Base-by-base conservation (phyloP, 2,888 invertebrate species). In the Machimus rusticus region DNA sequence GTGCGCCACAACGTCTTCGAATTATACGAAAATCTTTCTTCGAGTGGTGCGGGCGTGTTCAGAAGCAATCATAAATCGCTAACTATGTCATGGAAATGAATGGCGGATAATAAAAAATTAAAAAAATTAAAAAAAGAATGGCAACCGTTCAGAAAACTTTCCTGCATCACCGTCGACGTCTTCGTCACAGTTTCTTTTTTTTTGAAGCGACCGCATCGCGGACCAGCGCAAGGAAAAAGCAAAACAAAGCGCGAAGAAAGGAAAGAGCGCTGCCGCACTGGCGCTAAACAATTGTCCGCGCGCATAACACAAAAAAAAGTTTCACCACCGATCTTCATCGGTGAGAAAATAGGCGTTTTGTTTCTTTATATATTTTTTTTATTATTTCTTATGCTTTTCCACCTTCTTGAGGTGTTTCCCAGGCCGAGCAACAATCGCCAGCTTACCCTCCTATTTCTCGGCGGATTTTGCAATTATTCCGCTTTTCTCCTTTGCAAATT, bases 41-140 rank as follows among this genome's bases (percentile, higher is more conserved):
- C 66, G 28, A 66, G 12, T 66, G 12, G 66, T 28, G 23, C 66
- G 66, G 66, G 66, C 28, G 23, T 66, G 12, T 8, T 66, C 3
- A 66, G 66, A 12, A 66, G 66, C 23, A 66, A 19, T 66, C 66
- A 66, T 66, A 66, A 66, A 66, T 66, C 66, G 66, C 66, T 43
- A 78, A 79, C 51, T 46, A n/a, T 46, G 79, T 31, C 79, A 79
- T 79, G 79, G 51, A 51, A 79, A 79, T 79, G 37, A 37, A 28
- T 31, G 28, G 66, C 2, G 9, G 39, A 3, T 66, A 66, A 66
- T 23, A 66, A 66, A 23, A 57, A 19, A 55, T 5, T 1, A 55
- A 55, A 55, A 55, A 6, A 39, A 39, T 39, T 12, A 12, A 39
- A 39, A 12, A 39, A 12, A 34, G 19, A 66, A 9, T 28, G 66